Conservation (phyloP, 2,113 vertebrate genomes). For the Sisor rabdophorus region DNA sequence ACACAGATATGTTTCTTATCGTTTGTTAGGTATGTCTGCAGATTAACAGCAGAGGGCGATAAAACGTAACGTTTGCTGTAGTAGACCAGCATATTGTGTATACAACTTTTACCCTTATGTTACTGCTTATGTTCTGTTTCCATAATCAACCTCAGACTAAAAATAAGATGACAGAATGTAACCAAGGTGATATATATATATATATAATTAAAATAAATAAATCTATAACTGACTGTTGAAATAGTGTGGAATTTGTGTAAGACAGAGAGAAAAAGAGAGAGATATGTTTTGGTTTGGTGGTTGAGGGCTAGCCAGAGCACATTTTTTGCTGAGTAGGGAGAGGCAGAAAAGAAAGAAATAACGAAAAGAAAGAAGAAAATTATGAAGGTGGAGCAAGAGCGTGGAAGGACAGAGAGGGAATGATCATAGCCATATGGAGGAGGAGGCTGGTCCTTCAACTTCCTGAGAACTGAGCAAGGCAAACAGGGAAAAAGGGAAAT, state of each 20-base stretch:
- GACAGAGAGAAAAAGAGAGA: background rate
- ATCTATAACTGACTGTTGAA: no score
- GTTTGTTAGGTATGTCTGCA: constrained; percentile 7
- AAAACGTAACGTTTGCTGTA: background rate
- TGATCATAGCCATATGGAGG: constrained; percentile 75
- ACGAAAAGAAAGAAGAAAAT: constrained; percentile 46
- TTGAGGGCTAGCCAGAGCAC: constrained; percentile 55
- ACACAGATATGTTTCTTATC: background rate
- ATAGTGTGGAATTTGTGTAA: no score
- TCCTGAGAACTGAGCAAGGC: constrained; percentile 40
- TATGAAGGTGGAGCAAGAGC: constrained; percentile 55
- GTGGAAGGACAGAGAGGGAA: constrained; percentile 57
- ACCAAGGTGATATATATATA: background rate
- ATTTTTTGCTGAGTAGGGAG: constrained; percentile 62
- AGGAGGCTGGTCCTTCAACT: constrained; percentile 53
- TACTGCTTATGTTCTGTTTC: constrained; percentile 15
- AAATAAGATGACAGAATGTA: background rate
- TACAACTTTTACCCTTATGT: constrained; percentile 17
- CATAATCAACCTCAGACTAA: constrained; percentile 5
- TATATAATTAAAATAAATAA: no score
- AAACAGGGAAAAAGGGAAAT: constrained; percentile 45
- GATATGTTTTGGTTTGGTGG: constrained; percentile 28
- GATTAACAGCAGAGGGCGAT: constrained; percentile 21
- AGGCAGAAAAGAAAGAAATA: constrained; percentile 41
- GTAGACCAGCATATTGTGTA: background rate